Conservation (phyloP, 2,113 vertebrate species). For the Promerops cafer region DNA sequence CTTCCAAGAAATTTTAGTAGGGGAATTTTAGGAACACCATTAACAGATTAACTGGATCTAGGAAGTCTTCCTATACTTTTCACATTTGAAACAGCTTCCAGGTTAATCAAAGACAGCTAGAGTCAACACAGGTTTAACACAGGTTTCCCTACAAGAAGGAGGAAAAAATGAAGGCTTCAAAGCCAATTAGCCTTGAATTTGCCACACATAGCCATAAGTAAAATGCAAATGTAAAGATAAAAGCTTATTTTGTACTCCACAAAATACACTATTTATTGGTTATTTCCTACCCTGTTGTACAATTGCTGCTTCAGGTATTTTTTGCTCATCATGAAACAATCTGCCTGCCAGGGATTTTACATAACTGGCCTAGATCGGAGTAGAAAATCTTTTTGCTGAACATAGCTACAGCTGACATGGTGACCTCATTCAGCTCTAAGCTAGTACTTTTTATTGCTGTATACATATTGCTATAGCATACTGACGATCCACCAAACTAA, state of each 20-base stretch:
- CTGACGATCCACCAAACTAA: neutral
- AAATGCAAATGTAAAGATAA: neutral
- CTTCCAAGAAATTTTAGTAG: neutral
- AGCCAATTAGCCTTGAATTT: neutral
- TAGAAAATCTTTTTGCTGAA: neutral
- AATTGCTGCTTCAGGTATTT: neutral
- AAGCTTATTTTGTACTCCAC: neutral
- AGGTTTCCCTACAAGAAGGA: neutral
- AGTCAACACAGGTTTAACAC: neutral
- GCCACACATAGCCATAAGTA: neutral
- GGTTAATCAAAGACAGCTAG: neutral
- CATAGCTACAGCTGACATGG: neutral
- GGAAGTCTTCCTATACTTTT: neutral
- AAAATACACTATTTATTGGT: neutral
- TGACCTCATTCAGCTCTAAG: neutral
- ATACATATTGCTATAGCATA: neutral
- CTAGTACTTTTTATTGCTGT: neutral
- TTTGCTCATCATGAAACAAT: neutral
- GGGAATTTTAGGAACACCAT: neutral
- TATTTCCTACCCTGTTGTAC: neutral
- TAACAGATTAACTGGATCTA: neutral
- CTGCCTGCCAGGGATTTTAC: neutral
- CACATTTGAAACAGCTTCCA: neutral
- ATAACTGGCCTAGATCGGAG: neutral
- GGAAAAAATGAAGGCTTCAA: neutral